phyloP scores from a whole-genome alignment of 2,113 vertebrate genomes.

The Cyanocitta stelleri region DNA sequence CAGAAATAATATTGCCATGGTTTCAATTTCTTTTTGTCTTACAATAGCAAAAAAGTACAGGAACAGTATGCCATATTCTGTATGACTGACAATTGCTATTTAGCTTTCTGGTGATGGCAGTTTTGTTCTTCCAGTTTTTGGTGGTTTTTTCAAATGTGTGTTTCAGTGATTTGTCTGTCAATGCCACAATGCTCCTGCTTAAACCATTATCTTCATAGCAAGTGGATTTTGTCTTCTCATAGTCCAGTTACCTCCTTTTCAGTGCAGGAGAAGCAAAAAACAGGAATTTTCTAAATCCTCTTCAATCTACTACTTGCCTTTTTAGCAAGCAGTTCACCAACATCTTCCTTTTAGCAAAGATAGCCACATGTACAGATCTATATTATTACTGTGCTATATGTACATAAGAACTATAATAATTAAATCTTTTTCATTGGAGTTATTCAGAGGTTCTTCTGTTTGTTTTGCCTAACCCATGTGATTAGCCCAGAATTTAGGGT shows the following conservation, averaged over 20 bases:
- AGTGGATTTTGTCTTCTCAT: background rate
- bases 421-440: background rate
- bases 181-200: background rate
- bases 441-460: background rate
- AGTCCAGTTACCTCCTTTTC: background rate
- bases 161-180: background rate
- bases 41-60: background rate
- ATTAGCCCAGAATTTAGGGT: background rate
- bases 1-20: background rate
- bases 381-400: background rate
- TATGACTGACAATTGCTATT: background rate
- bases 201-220: background rate
- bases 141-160: background rate
- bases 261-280: background rate
- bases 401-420: background rate
- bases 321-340: background rate
- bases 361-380: background rate
- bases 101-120: background rate
- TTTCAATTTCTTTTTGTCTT: background rate
- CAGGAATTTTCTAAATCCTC: background rate
- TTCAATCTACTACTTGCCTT: background rate
- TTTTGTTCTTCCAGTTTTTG: background rate
- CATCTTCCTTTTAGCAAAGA: background rate
- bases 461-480: background rate
- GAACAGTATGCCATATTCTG: background rate